phyloP scores from a whole-genome alignment of 1,140 invertebrate genomes.

The Aplysia californica region DNA sequence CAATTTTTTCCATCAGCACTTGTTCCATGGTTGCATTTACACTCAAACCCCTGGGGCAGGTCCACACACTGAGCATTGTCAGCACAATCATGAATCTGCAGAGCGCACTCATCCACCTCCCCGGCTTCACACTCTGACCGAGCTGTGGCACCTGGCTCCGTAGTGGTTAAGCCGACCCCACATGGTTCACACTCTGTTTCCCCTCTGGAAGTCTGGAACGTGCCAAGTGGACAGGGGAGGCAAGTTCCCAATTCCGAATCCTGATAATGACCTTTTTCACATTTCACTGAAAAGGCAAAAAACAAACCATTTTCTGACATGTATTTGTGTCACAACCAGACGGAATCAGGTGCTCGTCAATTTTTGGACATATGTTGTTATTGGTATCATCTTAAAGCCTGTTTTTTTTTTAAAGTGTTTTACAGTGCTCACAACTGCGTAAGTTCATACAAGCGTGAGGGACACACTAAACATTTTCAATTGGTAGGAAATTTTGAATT shows the following conservation, averaged over 20 bases:
- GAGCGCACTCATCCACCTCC: conserved; percentile 27
- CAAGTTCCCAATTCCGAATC: background rate
- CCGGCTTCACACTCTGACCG: conserved; percentile 6
- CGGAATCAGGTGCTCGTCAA: too few relatives aligned
- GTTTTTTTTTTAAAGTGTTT: too few relatives aligned
- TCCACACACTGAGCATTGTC: conserved; percentile 60
- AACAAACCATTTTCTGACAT: background rate
- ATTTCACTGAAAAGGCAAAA: conserved; percentile 10
- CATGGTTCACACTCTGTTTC: conserved; percentile 24
- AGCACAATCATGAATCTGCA: conserved; percentile 43
- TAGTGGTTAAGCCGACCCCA: conserved; percentile 30
- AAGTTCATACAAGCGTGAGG: too few relatives aligned
- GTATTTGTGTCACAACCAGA: too few relatives aligned
- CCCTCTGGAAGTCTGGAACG: background rate
- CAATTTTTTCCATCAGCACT: conserved; percentile 38
- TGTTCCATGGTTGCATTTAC: conserved; percentile 57
- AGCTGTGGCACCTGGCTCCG: background rate
- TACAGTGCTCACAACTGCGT: too few relatives aligned
- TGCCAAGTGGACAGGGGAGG: conserved; percentile 4
- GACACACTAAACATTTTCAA: too few relatives aligned
- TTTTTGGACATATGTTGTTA: too few relatives aligned
- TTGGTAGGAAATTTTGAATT: too few relatives aligned
- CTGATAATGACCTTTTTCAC: conserved; percentile 15
- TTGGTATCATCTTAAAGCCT: too few relatives aligned
- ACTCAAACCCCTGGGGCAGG: conserved; percentile 46